phyloP scores from a whole-genome alignment of 2,113 vertebrate genomes.

The Progne subis region DNA sequence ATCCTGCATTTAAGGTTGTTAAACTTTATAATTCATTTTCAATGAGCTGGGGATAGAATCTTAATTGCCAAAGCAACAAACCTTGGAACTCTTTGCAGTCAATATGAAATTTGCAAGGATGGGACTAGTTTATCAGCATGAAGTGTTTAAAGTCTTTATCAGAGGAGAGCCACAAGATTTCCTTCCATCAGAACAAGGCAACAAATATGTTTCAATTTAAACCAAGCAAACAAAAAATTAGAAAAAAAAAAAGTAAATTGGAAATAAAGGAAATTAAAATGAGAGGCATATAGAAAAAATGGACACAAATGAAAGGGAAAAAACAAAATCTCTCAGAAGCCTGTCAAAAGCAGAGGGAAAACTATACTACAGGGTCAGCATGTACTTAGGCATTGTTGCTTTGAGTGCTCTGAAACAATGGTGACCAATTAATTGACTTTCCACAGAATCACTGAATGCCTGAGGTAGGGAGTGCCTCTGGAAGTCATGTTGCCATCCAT shows the following conservation, averaged over 20 bases:
- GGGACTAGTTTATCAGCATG: neutral
- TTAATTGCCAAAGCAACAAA: neutral
- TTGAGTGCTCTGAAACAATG: neutral
- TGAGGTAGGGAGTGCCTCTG: neutral
- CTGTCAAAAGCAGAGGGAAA: neutral
- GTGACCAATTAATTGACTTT: neutral
- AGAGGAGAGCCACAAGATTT: neutral
- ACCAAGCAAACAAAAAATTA: neutral
- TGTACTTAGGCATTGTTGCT: neutral
- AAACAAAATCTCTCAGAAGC: neutral
- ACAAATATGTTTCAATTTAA: neutral
- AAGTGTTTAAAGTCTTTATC: neutral
- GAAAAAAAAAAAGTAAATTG: neutral
- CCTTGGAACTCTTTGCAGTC: neutral
- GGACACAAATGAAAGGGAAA: neutral
- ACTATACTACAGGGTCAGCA: neutral
- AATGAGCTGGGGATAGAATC: neutral
- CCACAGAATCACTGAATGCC: neutral
- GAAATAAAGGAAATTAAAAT: neutral
- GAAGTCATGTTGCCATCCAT: rapidly evolving
- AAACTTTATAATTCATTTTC: neutral
- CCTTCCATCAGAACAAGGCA: neutral
- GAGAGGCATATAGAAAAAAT: neutral
- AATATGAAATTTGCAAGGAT: neutral
- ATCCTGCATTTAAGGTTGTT: neutral